These are phyloP conservation scores for Naso thynnoides DNA, from an alignment of 2,797 vertebrate species.

Conservation along the genomic window DNA sequence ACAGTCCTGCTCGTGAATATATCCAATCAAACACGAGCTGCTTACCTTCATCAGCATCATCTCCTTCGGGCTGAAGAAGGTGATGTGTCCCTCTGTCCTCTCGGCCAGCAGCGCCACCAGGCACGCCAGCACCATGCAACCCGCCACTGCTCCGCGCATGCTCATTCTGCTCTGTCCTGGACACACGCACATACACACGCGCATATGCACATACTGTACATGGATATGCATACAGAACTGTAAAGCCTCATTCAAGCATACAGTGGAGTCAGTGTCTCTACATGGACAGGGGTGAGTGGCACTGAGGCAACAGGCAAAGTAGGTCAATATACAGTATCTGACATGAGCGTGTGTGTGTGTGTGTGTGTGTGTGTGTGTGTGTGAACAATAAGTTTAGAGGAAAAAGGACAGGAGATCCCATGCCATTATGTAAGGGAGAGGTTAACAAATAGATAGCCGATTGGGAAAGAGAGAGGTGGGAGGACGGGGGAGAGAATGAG, in stretches of 20 bases:
- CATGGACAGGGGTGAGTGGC: constrained; percentile 27
- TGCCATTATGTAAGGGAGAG: constrained; percentile 51
- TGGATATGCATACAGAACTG: constrained; percentile 6
- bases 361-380: constrained; percentile 10
- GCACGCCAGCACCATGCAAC: constrained; percentile 77
- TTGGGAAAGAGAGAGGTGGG: constrained; percentile 6
- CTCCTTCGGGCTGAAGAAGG: constrained; percentile 88
- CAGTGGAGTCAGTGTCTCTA: background rate
- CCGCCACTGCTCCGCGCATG: constrained; percentile 70
- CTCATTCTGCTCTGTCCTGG: constrained; percentile 68
- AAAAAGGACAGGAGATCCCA: constrained; percentile 24
- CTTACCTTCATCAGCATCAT: constrained; percentile 86
- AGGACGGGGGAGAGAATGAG: background rate
- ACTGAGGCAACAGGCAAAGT: constrained; percentile 32
- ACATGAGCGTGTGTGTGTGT: constrained; percentile 20
- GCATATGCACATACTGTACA: constrained; percentile 1
- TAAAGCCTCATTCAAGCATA: background rate
- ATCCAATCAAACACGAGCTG: background rate
- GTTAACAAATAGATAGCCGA: constrained; percentile 49
- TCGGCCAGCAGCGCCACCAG: constrained; percentile 79
- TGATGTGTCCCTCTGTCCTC: constrained; percentile 83
- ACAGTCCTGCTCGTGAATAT: background rate
- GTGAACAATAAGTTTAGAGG: constrained; percentile 13
- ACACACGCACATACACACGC: constrained; percentile 25
- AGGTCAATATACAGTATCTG: constrained; percentile 38